A percentile compares a stretch with the other conserved stretches of the same genome.
Conservation (phyloP, 2,888 invertebrate genomes). For the Hypsopygia costalis region DNA sequence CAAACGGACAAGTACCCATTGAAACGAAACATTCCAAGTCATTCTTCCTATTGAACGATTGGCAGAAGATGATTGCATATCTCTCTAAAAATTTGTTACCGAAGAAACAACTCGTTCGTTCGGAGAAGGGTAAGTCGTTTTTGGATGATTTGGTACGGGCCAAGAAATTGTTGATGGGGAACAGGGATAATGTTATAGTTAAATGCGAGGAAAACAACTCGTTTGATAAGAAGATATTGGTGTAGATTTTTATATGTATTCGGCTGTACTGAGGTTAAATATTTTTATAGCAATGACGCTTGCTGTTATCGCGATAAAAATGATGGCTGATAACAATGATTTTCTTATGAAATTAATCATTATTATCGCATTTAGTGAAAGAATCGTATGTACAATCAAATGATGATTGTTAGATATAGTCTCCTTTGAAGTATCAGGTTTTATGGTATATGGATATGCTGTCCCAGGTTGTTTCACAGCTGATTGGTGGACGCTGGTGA, state of each 20-base stretch:
- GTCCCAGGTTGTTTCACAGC: too few species aligned
- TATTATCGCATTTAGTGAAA: too few species aligned
- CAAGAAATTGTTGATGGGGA: slow-evolving; percentile 51
- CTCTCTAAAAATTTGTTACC: slow-evolving; percentile 62
- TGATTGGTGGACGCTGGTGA: too few species aligned
- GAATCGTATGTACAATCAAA: too few species aligned
- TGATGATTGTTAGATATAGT: too few species aligned
- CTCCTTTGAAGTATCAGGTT: too few species aligned
- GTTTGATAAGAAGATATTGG: slow-evolving; percentile 44
- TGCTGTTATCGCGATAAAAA: too few species aligned
- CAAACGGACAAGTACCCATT: slow-evolving; percentile 49
- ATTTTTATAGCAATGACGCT: slow-evolving; percentile 18
- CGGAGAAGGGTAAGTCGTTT: slow-evolving; percentile 61
- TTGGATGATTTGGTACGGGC: slow-evolving; percentile 61
- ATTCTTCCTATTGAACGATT: slow-evolving; percentile 58
- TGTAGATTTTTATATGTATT: slow-evolving; percentile 34
- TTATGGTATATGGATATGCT: too few species aligned
- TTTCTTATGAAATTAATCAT: too few species aligned
- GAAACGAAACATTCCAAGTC: slow-evolving; percentile 51
- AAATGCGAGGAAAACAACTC: slow-evolving; percentile 32
- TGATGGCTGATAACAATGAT: too few species aligned
- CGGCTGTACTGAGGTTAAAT: slow-evolving; percentile 13
- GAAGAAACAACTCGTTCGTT: slow-evolving; percentile 54
- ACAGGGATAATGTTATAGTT: slow-evolving; percentile 45
- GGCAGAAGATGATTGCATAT: slow-evolving; percentile 63